Evolutionary conservation across 2,113 vertebrate species (phyloP).

Genomic region (Nyctereutes procyonoides): DNA sequence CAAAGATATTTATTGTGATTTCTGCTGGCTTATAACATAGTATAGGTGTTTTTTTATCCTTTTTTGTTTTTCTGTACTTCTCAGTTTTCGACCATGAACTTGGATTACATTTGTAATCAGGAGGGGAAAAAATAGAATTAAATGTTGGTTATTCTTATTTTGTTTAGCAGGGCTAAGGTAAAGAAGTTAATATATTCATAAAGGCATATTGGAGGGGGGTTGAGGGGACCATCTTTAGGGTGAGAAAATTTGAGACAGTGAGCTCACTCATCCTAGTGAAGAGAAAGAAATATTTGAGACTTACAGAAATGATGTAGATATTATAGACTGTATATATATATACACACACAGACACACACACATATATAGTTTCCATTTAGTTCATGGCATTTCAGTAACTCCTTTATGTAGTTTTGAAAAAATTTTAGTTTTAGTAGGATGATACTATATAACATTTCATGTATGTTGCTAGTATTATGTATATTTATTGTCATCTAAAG

Average conservation of each 20-base stretch:
- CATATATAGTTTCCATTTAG: background rate
- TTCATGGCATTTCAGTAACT: slow-evolving; percentile 37
- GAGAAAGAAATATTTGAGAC: slow-evolving; percentile 33
- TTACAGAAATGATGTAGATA: background rate
- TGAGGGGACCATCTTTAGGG: background rate
- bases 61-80: slow-evolving; percentile 13
- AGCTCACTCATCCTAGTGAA: background rate
- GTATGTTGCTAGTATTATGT: background rate
- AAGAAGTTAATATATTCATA: slow-evolving; percentile 28
- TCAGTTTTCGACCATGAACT: background rate
- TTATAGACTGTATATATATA: background rate
- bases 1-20: background rate
- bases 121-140: background rate
- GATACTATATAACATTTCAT: background rate
- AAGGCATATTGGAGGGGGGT: background rate
- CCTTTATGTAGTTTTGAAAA: slow-evolving; percentile 46
- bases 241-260: slow-evolving; percentile 25
- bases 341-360: background rate
- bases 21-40: background rate
- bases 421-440: background rate
- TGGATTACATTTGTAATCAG: slow-evolving; percentile 42
- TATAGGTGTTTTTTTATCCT: background rate
- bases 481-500: slow-evolving; percentile 41
- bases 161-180: background rate
- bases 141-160: slow-evolving; percentile 36